phyloP scores from a whole-genome alignment of 2,888 invertebrate species.

The Cenopis cana region DNA sequence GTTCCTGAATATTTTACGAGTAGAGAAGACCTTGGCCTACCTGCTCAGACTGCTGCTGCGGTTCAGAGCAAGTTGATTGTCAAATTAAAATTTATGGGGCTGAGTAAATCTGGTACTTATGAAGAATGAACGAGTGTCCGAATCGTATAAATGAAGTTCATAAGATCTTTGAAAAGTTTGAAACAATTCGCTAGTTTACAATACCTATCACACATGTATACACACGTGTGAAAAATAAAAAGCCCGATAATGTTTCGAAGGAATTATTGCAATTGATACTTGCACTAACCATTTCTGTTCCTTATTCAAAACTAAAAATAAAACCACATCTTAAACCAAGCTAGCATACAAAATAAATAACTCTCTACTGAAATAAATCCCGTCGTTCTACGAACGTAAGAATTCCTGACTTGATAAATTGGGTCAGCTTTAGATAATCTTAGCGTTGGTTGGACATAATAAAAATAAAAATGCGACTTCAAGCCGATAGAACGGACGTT shows the following conservation, averaged over 20 bases:
- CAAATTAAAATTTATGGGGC: slow-evolving; percentile 1
- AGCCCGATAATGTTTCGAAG: neutral
- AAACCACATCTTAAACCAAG: neutral
- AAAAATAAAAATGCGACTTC: slow-evolving; percentile 46
- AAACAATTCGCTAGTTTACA: no score
- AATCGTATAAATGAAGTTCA: no score
- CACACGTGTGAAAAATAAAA: no score
- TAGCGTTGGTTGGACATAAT: slow-evolving; percentile 38
- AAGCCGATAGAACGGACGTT: slow-evolving; percentile 45
- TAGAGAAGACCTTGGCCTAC: slow-evolving; percentile 38
- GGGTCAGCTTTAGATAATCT: slow-evolving; percentile 46
- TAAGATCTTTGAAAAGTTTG: neutral
- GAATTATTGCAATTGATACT: neutral
- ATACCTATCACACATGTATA: neutral
- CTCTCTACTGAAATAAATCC: slow-evolving; percentile 34
- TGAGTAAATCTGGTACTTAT: no score
- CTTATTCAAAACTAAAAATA: slow-evolving; percentile 7
- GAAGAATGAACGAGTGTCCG: no score
- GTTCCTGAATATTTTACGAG: slow-evolving; percentile 29
- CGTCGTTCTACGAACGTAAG: slow-evolving; percentile 28
- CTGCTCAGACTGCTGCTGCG: no score
- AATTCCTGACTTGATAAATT: slow-evolving; percentile 46
- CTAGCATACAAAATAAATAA: slow-evolving; percentile 26
- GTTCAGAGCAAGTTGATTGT: slow-evolving; percentile 2
- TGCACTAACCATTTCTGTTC: no score